These are phyloP conservation scores for Tigriopus californicus DNA, from an alignment of 2,888 invertebrate genomes.

Conservation along the genomic window DNA sequence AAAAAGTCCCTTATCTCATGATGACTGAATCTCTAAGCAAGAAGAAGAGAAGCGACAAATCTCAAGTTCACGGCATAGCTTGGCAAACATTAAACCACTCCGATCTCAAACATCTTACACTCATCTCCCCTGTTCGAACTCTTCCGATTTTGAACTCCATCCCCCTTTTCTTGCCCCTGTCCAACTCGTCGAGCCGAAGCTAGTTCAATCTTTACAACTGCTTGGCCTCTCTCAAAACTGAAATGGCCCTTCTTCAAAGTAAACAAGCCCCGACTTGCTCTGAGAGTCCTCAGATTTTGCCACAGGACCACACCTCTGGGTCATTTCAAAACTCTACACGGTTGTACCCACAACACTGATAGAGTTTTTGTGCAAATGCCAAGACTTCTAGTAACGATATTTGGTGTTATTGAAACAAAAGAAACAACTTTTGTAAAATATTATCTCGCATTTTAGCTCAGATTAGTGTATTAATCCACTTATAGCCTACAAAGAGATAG, in stretches of 20 bases:
- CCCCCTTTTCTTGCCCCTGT: no score
- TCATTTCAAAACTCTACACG: no score
- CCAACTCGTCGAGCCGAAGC: neutral
- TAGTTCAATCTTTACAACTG: neutral
- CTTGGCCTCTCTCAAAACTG: neutral
- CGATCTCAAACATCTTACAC: neutral
- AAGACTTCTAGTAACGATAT: no score
- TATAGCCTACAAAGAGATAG: no score
- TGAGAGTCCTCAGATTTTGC: neutral
- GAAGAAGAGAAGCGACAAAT: neutral
- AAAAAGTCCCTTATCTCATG: neutral
- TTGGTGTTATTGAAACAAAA: no score
- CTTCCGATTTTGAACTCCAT: no score
- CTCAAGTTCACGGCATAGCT: constrained; percentile 1
- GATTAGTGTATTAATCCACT: no score
- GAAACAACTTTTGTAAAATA: no score
- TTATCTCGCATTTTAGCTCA: no score
- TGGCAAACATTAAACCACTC: neutral
- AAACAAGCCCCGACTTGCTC: neutral
- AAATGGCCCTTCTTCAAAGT: neutral
- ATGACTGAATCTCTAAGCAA: neutral
- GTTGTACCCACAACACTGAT: no score
- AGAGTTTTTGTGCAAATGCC: no score
- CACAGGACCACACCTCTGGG: neutral
- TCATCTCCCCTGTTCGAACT: no score